Evolutionary conservation across 2,113 vertebrate genomes (phyloP).

Genomic region (Hemichromis elongatus): DNA sequence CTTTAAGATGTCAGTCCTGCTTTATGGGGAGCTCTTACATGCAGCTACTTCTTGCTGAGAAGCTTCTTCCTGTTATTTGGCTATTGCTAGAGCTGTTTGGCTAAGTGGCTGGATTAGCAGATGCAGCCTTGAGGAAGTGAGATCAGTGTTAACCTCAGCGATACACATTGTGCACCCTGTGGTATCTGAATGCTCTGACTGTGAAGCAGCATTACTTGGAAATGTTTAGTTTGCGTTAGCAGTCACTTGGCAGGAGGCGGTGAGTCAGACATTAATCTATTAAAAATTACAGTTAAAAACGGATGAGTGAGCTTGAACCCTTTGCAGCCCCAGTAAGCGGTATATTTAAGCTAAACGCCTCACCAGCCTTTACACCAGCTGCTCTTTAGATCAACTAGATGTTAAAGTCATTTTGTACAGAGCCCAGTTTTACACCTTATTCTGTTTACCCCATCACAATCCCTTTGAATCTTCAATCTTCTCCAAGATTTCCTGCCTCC

Average conservation of each 20-base stretch:
- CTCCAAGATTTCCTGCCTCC: conserved; percentile 33
- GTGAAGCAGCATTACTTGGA: neutral
- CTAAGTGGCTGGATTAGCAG: neutral
- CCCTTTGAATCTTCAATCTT: conserved; percentile 39
- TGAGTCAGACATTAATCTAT: neutral
- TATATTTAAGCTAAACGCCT: neutral
- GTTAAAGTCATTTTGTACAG: conserved; percentile 18
- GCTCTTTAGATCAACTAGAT: neutral
- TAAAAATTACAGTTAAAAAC: neutral
- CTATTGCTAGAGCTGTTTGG: neutral
- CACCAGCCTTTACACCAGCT: neutral
- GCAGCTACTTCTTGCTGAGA: neutral
- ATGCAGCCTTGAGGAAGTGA: neutral
- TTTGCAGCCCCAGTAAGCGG: neutral
- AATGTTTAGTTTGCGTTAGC: neutral
- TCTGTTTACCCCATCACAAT: conserved; percentile 20
- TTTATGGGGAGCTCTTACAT: neutral
- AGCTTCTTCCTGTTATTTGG: neutral
- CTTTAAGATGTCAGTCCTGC: neutral
- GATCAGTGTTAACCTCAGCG: neutral
- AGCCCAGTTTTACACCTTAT: conserved; percentile 20
- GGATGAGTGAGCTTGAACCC: neutral
- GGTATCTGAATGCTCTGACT: neutral
- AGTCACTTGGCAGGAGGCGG: neutral
- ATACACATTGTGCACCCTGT: neutral